These are phyloP conservation scores for Sinella curviseta DNA, from an alignment of 1,140 invertebrate genomes.

Conservation along the genomic window DNA sequence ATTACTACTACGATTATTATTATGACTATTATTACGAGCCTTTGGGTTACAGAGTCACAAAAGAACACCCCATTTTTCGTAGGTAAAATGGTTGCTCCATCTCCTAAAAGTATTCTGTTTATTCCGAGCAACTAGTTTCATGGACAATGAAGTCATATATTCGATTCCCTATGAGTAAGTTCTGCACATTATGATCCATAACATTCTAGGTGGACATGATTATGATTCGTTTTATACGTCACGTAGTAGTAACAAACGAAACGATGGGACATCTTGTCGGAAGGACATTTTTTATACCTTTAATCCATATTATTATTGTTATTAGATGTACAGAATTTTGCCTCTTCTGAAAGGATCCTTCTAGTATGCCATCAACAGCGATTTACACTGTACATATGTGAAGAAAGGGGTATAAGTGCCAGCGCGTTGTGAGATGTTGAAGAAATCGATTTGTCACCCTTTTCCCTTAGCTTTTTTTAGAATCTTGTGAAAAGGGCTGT, in stretches of 20 bases:
- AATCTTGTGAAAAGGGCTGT: neutral
- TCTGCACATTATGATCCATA: too few species aligned
- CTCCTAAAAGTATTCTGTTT: neutral
- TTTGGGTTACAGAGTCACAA: conserved; percentile 5
- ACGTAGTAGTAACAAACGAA: too few species aligned
- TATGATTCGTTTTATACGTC: too few species aligned
- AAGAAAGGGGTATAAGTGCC: too few species aligned
- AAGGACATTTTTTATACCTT: too few species aligned
- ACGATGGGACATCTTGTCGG: too few species aligned
- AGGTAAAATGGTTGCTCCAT: neutral
- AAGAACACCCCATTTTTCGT: neutral
- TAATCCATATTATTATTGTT: too few species aligned
- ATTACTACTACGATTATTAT: conserved; percentile 13
- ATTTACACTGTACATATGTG: neutral
- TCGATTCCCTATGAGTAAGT: neutral
- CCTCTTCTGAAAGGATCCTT: too few species aligned
- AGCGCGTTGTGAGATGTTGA: neutral
- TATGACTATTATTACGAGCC: conserved; percentile 9
- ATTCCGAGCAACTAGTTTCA: neutral
- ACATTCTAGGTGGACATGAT: too few species aligned
- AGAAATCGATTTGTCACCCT: neutral
- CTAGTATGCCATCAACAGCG: neutral
- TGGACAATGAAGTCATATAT: conserved; percentile 3
- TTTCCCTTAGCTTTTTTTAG: neutral
- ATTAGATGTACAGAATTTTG: too few species aligned